Percentiles rank a stretch among this genome's conserved stretches.
These are phyloP conservation scores for Melanaphis sacchari DNA, from an alignment of 1,140 invertebrate genomes.

Conservation along the genomic window DNA sequence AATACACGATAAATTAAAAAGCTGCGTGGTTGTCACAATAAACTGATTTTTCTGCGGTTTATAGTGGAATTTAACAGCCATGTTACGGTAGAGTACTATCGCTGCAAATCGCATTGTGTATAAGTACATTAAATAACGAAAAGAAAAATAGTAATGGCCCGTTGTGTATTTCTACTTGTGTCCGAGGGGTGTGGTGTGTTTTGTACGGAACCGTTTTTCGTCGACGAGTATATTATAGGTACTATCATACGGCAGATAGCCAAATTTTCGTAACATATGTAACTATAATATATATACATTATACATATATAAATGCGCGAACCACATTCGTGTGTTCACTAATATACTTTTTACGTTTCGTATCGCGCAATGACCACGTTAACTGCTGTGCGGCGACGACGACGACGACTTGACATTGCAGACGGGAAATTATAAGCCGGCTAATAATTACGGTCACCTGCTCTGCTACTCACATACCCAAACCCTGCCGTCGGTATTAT, in stretches of 20 bases:
- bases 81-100: not conserved
- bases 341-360: not conserved
- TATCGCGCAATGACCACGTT: not conserved
- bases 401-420: conserved; percentile 3
- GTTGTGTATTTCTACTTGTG: not conserved
- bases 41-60: not conserved
- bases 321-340: not conserved
- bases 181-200: not conserved
- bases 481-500: not conserved
- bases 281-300: not conserved
- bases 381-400: not conserved
- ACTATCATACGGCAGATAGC: not conserved
- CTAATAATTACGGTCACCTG: conserved; percentile 20
- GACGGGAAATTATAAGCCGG: not conserved
- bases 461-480: not conserved
- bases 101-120: not conserved
- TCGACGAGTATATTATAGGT: not conserved
- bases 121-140: not conserved
- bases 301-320: not conserved
- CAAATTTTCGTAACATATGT: not conserved
- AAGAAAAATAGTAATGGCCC: not conserved
- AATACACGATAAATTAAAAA: not conserved
- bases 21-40: not conserved
- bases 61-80: not conserved
- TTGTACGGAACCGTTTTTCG: not conserved